These are phyloP conservation scores for Clitarchus hookeri DNA, from an alignment of 2,888 invertebrate species.

Conservation along the genomic window DNA sequence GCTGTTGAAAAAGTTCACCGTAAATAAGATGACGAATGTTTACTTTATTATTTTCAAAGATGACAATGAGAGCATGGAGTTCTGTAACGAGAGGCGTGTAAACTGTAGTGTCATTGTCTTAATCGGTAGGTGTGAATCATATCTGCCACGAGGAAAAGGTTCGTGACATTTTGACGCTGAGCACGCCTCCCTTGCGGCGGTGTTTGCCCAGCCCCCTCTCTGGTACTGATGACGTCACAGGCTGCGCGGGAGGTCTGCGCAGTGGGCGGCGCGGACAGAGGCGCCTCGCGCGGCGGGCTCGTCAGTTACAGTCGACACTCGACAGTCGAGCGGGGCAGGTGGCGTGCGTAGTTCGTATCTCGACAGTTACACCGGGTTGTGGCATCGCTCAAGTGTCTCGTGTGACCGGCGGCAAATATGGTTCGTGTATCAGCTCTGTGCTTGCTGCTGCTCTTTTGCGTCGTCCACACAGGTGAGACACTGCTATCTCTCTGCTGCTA, in stretches of 20 bases:
- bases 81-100: not conserved
- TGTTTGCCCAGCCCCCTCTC: not conserved
- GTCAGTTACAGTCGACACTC: not conserved
- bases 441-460: not conserved
- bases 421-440: not conserved
- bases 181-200: not conserved
- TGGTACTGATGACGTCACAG: not conserved
- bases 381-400: not conserved
- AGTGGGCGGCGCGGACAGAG: not conserved
- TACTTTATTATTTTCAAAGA: too few relatives aligned
- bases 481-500: too few relatives aligned
- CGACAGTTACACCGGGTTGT: not conserved
- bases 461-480: not conserved
- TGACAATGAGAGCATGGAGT: too few relatives aligned
- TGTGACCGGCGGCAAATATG: not conserved
- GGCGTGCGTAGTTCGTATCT: not conserved
- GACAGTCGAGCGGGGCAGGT: not conserved
- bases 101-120: conserved; percentile 4
- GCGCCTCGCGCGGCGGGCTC: not conserved
- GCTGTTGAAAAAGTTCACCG: too few relatives aligned
- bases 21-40: too few relatives aligned
- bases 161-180: not conserved
- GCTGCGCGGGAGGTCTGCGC: not conserved
- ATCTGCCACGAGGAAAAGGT: not conserved
- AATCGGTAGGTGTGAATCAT: conserved; percentile 9